A percentile compares a stretch with the other conserved stretches of the same genome.
These are phyloP conservation scores for Diplodus puntazzo DNA, from an alignment of 2,797 vertebrate species.

Conservation along the genomic window DNA sequence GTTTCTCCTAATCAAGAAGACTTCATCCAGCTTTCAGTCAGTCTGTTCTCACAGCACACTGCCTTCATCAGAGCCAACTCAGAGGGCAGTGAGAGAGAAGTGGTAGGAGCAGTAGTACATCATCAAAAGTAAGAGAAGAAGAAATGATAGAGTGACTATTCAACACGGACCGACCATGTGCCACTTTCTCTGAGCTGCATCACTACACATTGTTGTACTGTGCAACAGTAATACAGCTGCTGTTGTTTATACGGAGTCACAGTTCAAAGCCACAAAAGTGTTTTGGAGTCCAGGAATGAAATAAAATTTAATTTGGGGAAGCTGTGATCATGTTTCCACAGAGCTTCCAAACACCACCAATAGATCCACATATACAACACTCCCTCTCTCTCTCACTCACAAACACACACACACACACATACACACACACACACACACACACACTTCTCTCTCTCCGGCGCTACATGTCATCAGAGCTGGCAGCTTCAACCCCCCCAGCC, in stretches of 20 bases:
- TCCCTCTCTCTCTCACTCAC: background rate
- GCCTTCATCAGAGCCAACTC: background rate
- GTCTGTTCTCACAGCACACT: background rate
- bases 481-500: slow-evolving; percentile 54
- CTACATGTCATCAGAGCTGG: slow-evolving; percentile 42
- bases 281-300: slow-evolving; percentile 37
- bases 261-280: slow-evolving; percentile 3
- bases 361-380: slow-evolving; percentile 42
- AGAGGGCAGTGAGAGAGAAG: background rate
- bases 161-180: background rate
- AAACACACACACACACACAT: background rate
- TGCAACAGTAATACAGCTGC: slow-evolving; percentile 13
- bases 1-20: background rate
- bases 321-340: slow-evolving; percentile 52
- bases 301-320: slow-evolving; percentile 50
- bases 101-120: too few relatives aligned
- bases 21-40: background rate
- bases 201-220: background rate
- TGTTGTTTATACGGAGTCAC: slow-evolving; percentile 33
- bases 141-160: slow-evolving; percentile 7
- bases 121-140: background rate
- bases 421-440: slow-evolving; percentile 5
- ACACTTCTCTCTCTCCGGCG: slow-evolving; percentile 15
- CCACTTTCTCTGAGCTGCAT: slow-evolving; percentile 16
- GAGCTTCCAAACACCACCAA: slow-evolving; percentile 47